phyloP scores from a whole-genome alignment of 2,113 vertebrate species.

The Egretta garzetta region DNA sequence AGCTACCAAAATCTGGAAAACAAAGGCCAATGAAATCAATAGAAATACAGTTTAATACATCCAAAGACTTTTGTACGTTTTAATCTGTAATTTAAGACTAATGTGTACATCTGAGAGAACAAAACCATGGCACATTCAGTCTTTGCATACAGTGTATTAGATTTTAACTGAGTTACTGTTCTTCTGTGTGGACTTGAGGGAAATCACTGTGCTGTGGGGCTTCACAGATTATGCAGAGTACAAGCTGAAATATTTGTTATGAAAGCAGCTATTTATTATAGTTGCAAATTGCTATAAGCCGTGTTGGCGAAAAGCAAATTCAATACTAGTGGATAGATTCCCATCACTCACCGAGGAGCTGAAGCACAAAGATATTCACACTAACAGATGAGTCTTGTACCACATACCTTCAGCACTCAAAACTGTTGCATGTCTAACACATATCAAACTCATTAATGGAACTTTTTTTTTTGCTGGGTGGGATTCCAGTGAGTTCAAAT shows the following conservation, averaged over 20 bases:
- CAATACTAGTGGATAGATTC: neutral
- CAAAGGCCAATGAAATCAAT: neutral
- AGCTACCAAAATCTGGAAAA: neutral
- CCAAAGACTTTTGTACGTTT: neutral
- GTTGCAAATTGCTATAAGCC: neutral
- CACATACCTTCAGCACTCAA: neutral
- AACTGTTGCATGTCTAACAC: neutral
- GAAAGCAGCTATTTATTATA: neutral
- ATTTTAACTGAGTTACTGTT: constrained; percentile 6
- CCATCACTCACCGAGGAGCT: rapidly evolving
- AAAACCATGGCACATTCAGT: neutral
- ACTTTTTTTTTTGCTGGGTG: neutral
- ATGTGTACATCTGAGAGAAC: neutral
- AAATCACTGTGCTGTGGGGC: neutral
- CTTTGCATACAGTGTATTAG: neutral
- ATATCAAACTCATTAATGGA: neutral
- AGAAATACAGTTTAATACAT: neutral
- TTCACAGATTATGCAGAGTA: neutral
- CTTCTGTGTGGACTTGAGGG: neutral
- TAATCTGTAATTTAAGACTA: neutral
- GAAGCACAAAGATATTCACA: neutral
- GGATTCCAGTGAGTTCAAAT: constrained; percentile 8
- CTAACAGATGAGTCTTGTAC: neutral
- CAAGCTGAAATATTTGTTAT: neutral
- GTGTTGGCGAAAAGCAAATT: neutral